Conservation (phyloP, 2,888 invertebrate genomes). For the Steinernema hermaphroditum region DNA sequence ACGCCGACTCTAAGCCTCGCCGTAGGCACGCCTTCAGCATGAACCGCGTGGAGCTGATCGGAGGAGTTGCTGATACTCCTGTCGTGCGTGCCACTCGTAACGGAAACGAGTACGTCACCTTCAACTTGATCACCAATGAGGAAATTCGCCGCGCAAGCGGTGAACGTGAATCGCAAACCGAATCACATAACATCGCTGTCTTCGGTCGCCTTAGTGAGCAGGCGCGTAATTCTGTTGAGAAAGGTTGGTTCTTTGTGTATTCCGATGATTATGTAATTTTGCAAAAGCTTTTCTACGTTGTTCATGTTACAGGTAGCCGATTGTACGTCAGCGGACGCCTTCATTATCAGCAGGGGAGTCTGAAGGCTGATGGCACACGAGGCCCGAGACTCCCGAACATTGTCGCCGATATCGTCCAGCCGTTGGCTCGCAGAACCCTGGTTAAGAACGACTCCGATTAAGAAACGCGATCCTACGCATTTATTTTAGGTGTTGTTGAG, state of each 20-base stretch:
- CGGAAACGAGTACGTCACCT: constrained; percentile 48
- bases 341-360: constrained; percentile 51
- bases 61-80: constrained; percentile 55
- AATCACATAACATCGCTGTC: constrained; percentile 48
- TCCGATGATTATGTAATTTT: too few species aligned
- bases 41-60: constrained; percentile 58
- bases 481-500: constrained; percentile 13
- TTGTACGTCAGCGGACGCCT: constrained; percentile 55
- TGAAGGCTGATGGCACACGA: constrained; percentile 47
- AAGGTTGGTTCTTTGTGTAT: constrained; percentile 38
- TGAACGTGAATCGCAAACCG: constrained; percentile 27
- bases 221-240: constrained; percentile 42
- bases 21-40: constrained; percentile 41
- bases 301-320: constrained; percentile 51
- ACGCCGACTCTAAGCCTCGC: constrained; percentile 26
- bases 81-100: constrained; percentile 43
- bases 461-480: neutral
- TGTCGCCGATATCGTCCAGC: constrained; percentile 47
- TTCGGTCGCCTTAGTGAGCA: constrained; percentile 50
- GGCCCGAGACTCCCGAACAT: constrained; percentile 50
- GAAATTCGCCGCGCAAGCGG: constrained; percentile 34
- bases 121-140: constrained; percentile 57
- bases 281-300: neutral
- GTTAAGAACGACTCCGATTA: neutral
- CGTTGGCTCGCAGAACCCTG: constrained; percentile 37